phyloP scores from a whole-genome alignment of 92 coral and sea anemone genomes.

The Actinostola sp. region DNA sequence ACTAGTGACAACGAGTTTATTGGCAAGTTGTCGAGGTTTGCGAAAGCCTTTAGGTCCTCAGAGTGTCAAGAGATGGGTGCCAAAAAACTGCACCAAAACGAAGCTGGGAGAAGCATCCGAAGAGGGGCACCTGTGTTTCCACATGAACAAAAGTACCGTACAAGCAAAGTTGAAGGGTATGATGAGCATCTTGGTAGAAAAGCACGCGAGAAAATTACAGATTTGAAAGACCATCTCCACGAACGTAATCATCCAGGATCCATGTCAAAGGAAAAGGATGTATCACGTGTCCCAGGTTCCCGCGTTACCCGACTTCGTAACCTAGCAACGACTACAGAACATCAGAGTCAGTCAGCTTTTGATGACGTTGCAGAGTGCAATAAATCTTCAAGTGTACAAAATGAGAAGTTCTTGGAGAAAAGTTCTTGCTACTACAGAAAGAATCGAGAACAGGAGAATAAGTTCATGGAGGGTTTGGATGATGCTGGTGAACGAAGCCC shows the following conservation, averaged over 20 bases:
- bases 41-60: not conserved
- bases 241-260: not conserved
- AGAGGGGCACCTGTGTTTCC: too few species aligned
- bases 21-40: not conserved
- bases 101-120: not conserved
- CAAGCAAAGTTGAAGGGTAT: not conserved
- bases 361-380: not conserved
- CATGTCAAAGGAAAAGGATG: not conserved
- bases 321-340: not conserved
- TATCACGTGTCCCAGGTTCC: not conserved
- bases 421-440: slow-evolving; percentile 6
- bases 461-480: not conserved
- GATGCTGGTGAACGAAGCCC: slow-evolving; percentile 3
- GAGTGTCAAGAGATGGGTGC: not conserved
- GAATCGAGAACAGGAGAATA: not conserved
- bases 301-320: not conserved
- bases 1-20: slow-evolving; percentile 13
- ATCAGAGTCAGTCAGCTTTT: not conserved
- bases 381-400: not conserved
- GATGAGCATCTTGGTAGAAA: not conserved
- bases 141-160: not conserved
- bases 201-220: not conserved
- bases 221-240: not conserved
- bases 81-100: too few species aligned
- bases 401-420: not conserved